A percentile compares a stretch with the other conserved stretches of the same genome.
Evolutionary conservation across 1,140 invertebrate species (phyloP).

Genomic region (Mactra quadrangularis): DNA sequence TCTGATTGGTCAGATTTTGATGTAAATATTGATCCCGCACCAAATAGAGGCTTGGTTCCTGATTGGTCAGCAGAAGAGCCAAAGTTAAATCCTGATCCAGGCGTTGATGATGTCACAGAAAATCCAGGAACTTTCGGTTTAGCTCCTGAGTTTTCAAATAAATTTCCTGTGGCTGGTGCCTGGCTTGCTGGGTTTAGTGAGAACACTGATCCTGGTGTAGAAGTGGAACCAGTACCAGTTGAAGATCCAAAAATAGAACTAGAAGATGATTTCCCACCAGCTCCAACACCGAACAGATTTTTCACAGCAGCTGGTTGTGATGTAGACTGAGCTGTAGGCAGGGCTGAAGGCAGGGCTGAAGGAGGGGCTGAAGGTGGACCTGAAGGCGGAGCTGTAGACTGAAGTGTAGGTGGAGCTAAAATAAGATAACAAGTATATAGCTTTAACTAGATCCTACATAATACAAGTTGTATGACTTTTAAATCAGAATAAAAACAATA

Average conservation of each 20-base stretch:
- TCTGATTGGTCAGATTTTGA: no score
- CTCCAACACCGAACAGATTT: conserved; percentile 9
- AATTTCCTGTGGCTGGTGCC: conserved; percentile 20
- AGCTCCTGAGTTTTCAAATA: conserved; percentile 33
- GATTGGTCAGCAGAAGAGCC: background rate
- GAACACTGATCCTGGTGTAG: no score
- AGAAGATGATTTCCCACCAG: background rate
- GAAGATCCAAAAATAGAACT: background rate
- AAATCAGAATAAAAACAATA: background rate
- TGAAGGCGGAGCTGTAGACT: no score
- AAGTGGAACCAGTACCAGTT: background rate
- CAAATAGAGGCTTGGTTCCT: no score
- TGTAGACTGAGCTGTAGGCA: background rate
- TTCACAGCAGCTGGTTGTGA: conserved; percentile 1
- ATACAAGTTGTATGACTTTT: no score
- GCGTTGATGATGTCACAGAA: background rate
- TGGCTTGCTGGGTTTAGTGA: background rate
- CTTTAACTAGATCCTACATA: no score
- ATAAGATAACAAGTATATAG: background rate
- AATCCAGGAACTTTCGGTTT: conserved; percentile 24
- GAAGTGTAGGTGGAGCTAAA: background rate
- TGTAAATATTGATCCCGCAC: no score
- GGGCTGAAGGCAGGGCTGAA: background rate
- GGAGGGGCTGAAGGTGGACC: no score
- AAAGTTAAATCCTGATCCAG: background rate